phyloP scores from a whole-genome alignment of 37 sponge, comb jelly and placozoan species.

The Oopsacas minuta region DNA sequence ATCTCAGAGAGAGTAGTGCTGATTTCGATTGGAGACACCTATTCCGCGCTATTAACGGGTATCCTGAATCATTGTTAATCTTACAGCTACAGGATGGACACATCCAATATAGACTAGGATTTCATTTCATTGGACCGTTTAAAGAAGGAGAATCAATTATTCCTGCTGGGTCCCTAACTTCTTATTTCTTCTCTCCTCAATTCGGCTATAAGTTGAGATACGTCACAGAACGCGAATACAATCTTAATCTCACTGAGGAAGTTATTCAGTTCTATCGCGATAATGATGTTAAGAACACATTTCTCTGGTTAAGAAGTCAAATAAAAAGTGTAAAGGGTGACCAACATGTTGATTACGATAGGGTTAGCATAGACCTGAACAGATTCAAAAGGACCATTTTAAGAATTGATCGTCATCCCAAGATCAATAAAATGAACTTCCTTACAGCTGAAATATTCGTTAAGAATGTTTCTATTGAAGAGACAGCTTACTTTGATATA shows the following conservation, averaged over 20 bases:
- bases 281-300: slow-evolving; percentile 12
- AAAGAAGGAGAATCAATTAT: neutral
- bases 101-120: neutral
- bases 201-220: neutral
- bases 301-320: slow-evolving; percentile 30
- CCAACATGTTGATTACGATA: slow-evolving; percentile 19
- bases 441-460: slow-evolving; percentile 42
- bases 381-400: slow-evolving; percentile 18
- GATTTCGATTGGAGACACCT: slow-evolving; percentile 34
- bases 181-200: neutral
- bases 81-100: slow-evolving; percentile 30
- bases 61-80: slow-evolving; percentile 34
- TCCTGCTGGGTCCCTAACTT: neutral
- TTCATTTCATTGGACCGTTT: neutral
- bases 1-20: slow-evolving; percentile 20
- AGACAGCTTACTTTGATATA: slow-evolving; percentile 36
- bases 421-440: slow-evolving; percentile 32
- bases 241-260: slow-evolving; percentile 26
- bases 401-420: slow-evolving; percentile 26
- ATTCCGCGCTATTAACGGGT: slow-evolving; percentile 27
- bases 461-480: neutral
- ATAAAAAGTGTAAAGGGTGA: neutral
- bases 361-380: slow-evolving; percentile 48
- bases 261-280: slow-evolving; percentile 38
- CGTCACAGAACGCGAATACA: slow-evolving; percentile 29